Base-by-base conservation (phyloP, 2,113 vertebrate genomes). In the Tychaedon coryphoeus region DNA sequence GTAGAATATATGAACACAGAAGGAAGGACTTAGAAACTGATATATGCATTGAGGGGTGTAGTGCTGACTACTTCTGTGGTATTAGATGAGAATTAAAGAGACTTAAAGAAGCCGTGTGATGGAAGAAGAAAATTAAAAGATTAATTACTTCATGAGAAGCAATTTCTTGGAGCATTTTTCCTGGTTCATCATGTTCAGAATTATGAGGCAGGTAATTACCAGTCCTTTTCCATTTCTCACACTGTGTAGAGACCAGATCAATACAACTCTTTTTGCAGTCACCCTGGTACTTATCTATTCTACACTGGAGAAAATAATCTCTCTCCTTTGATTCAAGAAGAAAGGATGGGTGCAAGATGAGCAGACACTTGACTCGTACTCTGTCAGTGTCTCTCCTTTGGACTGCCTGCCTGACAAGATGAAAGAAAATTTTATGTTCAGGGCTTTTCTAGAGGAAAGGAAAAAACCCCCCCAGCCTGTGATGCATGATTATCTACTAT, bases 161-260 rank as follows among this genome's bases (percentile, higher is more conserved):
- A 79, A 62, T 88, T 88, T 93, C 62, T 92, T 88, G 70, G 22
- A 45, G 14, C 8, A 9, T 88, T 95, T 38, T 89, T 92, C 47
- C 86, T 74, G 43, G 54, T 79, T 95, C 58, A 73, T 77, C 86
- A 60, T 29, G 33, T 31, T 89, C 50, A 92, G 70, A 91, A 87
- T 85, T 92, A 92, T 75, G 66, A 95, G 60, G 64, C 60, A 80
- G 56, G 62, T 72, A 84, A 95, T 95, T 92, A 91, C 15, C 15
- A 56, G 23, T 26, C 53, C 48, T 95, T 85, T 77, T 75, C 36
- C 43, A 69, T 74, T 93, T 93, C 86, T 95, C 73, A 85, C 8
- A 42, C 11, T 15, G 5, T 31, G 43, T 61, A 36, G 65, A 88
- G 61, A 87, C 14, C 36, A 57, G 53, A 92, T 87, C 86, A 91